Evolutionary conservation across 2,113 vertebrate genomes (phyloP), one percentile per base, ranked within the genome.

Genomic region (Parus major): DNA sequence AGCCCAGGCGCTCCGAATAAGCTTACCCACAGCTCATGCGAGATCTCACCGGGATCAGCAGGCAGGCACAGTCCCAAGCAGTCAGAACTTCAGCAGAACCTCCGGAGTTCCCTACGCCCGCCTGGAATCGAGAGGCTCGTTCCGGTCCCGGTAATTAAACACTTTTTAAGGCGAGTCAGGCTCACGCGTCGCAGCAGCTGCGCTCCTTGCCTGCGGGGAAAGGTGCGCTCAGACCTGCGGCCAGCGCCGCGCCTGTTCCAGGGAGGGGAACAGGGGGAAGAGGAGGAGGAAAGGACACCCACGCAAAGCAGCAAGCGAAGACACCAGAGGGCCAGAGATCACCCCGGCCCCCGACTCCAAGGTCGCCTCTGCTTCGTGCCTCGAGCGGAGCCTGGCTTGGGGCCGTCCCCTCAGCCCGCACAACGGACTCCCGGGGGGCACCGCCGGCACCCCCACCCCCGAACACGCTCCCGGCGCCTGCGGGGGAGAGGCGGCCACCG

Each of bases 51-150:
- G 17, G 27, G 64, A 23, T 36, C 69, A 75, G 86, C 29, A 47
- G 52, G 27, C 63, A 44, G 65, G 24, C 31, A 22, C 77, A 7
- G 35, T 21, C 16, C 50, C 72, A 11, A 73, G 46, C 14, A 29
- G 16, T 0, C 4, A n/a, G 9, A 68, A 68, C 71, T 86, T 57
- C 23, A 47, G 76, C 53, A n/a, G 56, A 35, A 33, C 21, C 5
- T 1, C 19, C 4, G 29, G 25, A 29, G 35, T 3, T 50, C 66
- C 36, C 53, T 6, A 4, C 2, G 4, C 1, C 9, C 20, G 1
- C 2, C 82, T 9, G 49, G 23, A 72, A 35, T 0, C 2, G 24
- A 68, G 68, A 59, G 15, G 64, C 3, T 49, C 19, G 25, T 29
- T 72, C 33, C 50, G 10, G 41, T 3, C 24, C 35, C 16, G 24